Evolutionary conservation across 2,888 invertebrate genomes (phyloP), one percentile per base, ranked within the genome.

Genomic region (Pseudanteris insignis): DNA sequence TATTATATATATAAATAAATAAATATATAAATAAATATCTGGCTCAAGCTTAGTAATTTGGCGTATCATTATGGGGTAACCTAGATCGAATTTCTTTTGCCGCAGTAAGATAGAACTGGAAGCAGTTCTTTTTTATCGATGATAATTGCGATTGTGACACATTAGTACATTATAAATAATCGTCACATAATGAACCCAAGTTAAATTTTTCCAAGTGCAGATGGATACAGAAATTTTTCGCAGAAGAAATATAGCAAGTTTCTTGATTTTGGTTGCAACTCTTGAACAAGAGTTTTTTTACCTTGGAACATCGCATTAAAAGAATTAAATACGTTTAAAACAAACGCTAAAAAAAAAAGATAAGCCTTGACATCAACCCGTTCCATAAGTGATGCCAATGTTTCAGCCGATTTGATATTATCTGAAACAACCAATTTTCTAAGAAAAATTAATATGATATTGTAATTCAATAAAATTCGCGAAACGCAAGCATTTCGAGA

Each of bases 41-140:
- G n/a, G n/a, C n/a, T n/a, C n/a, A n/a, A n/a, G n/a, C n/a, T n/a
- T n/a, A n/a, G n/a, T n/a, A n/a, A n/a, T n/a, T n/a, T n/a, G n/a
- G n/a, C n/a, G n/a, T n/a, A n/a, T n/a, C n/a, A n/a, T n/a, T n/a
- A n/a, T n/a, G n/a, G n/a, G 47, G 15, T 7, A 50, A 26, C 4
- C 50, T 32, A n/a, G 15, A 25, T 2, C 28, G 24, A 7, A 50
- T 40, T 38, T 50, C 40, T 4, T 25, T 18, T 0, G 11, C 10
- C 4, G 41, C 50, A 1, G 2, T 5, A 8, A 41, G n/a, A 8
- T 41, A 50, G 34, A 50, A 50, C 1, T 41, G 12, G 1, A 50
- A 33, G 21, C 40, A 33, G 8, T n/a, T n/a, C 8, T n/a, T n/a
- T n/a, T n/a, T n/a, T n/a, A n/a, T n/a, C 8, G n/a, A n/a, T n/a